These are phyloP conservation scores for Cryptotis parvus DNA, from an alignment of 2,113 vertebrate genomes.

Conservation along the genomic window DNA sequence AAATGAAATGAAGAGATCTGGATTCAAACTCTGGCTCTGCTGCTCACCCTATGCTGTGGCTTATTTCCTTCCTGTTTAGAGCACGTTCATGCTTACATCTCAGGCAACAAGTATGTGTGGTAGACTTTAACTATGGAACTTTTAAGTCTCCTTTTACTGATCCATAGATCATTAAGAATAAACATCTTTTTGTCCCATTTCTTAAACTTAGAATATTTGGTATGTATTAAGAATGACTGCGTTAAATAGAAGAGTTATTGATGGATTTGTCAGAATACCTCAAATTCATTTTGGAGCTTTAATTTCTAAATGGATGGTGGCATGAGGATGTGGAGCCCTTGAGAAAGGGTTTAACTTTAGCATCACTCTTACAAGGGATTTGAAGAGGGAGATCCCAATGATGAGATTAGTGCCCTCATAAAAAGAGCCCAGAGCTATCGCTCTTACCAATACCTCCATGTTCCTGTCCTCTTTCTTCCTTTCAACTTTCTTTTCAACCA, in stretches of 20 bases:
- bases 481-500: neutral
- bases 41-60: neutral
- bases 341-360: neutral
- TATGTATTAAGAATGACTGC: neutral
- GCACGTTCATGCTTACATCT: neutral
- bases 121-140: neutral
- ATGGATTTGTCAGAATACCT: neutral
- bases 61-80: neutral
- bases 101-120: neutral
- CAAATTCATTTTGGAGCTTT: neutral
- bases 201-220: conserved; percentile 5
- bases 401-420: neutral
- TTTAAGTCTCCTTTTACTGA: neutral
- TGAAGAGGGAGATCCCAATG: neutral
- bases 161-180: neutral
- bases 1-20: neutral
- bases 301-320: neutral
- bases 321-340: neutral
- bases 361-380: neutral
- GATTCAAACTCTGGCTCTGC: conserved; percentile 9
- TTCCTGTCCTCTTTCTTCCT: neutral
- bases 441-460: too few relatives aligned
- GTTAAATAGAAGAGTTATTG: neutral
- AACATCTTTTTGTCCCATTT: neutral
- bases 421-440: too few relatives aligned